A percentile compares a stretch with the other conserved stretches of the same genome.
phyloP scores from a whole-genome alignment of 1,140 invertebrate genomes.

The Nasonia longicornis region DNA sequence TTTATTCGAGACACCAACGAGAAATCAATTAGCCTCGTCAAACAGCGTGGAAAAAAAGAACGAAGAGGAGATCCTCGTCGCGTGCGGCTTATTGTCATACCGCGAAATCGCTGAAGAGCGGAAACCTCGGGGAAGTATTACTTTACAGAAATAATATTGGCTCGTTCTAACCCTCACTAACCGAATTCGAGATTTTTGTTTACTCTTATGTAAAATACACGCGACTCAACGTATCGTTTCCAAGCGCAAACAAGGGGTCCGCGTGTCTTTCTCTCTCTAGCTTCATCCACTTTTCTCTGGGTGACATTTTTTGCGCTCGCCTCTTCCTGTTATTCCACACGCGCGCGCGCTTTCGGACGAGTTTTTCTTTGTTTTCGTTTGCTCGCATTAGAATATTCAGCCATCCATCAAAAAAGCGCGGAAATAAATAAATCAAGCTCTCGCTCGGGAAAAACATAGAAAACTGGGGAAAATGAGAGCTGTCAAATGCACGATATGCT shows the following conservation, averaged over 20 bases:
- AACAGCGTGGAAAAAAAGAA: neutral
- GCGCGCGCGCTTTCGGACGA: neutral
- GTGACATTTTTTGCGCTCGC: neutral
- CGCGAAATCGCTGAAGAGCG: conserved; percentile 4
- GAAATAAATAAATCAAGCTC: neutral
- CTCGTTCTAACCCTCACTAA: neutral
- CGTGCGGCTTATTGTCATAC: neutral
- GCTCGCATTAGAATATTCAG: neutral
- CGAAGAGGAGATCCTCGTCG: neutral
- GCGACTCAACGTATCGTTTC: conserved; percentile 31
- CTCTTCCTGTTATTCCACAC: neutral
- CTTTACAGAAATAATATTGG: conserved; percentile 41
- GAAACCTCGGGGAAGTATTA: conserved; percentile 24
- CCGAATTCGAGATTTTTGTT: conserved; percentile 22
- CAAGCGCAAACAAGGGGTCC: conserved; percentile 36
- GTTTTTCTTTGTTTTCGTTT: neutral
- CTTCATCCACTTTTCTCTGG: neutral
- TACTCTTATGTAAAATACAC: conserved; percentile 39
- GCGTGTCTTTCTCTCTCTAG: neutral
- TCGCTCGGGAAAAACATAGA: neutral
- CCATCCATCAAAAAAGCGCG: conserved; percentile 27
- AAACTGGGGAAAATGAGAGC: neutral
- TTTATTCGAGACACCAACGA: neutral
- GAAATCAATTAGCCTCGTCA: neutral
- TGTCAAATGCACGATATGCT: neutral